Conservation (phyloP, 2,888 invertebrate species). For the Drosophila affinis region DNA sequence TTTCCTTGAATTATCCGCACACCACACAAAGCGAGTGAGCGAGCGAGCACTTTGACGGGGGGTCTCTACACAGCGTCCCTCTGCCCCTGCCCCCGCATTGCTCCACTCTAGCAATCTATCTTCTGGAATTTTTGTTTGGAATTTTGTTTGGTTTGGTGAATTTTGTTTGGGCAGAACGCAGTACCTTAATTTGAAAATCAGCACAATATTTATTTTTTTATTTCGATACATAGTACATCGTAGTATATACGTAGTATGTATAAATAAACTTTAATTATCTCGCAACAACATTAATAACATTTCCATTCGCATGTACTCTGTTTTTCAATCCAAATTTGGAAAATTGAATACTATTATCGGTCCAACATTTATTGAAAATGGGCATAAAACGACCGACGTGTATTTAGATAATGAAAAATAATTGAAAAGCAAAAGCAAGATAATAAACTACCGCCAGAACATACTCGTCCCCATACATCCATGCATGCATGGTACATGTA, state of each 20-base stretch:
- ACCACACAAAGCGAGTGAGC: not conserved
- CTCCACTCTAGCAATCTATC: slow-evolving; percentile 5
- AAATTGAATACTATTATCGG: slow-evolving; percentile 53
- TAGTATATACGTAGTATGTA: slow-evolving; percentile 21
- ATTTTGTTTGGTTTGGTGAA: slow-evolving; percentile 11
- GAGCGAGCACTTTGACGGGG: slow-evolving; percentile 53
- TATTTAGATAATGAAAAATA: slow-evolving; percentile 68
- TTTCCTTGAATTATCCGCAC: slow-evolving; percentile 60
- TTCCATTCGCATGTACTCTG: slow-evolving; percentile 30
- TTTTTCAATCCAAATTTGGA: slow-evolving; percentile 39
- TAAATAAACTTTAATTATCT: slow-evolving; percentile 69
- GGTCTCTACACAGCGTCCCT: slow-evolving; percentile 49
- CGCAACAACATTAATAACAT: slow-evolving; percentile 55
- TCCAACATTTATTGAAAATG: slow-evolving; percentile 55
- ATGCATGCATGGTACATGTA: not conserved
- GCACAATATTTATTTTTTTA: slow-evolving; percentile 31
- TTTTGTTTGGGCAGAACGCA: too few species aligned
- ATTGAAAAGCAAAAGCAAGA: slow-evolving; percentile 60
- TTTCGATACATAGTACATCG: slow-evolving; percentile 23
- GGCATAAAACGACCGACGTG: slow-evolving; percentile 63
- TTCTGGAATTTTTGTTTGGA: slow-evolving; percentile 27
- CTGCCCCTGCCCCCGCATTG: not conserved
- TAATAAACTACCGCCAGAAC: slow-evolving; percentile 44
- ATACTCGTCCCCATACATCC: slow-evolving; percentile 1
- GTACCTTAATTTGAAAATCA: slow-evolving; percentile 21